Percentiles rank a stretch among this genome's conserved stretches.
Evolutionary conservation across 2,888 invertebrate species (phyloP).

Genomic region (Proisotoma minuta): DNA sequence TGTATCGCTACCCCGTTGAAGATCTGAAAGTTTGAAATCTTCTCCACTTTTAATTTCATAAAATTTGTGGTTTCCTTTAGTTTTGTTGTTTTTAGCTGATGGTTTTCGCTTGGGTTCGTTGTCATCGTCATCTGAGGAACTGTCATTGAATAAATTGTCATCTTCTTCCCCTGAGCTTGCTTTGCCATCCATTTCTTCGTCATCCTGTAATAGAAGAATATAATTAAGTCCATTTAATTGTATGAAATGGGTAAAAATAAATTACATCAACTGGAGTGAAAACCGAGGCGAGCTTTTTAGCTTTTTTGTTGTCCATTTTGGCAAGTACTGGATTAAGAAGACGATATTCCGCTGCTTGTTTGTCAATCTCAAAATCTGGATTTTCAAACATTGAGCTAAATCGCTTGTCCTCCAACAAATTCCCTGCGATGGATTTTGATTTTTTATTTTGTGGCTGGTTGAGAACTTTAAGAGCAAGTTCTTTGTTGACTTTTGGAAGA

Average conservation of each 20-base stretch:
- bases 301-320: slow-evolving; percentile 67
- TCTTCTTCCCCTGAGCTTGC: slow-evolving; percentile 52
- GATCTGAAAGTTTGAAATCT: slow-evolving; percentile 58
- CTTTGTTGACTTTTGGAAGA: slow-evolving; percentile 83
- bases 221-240: background rate
- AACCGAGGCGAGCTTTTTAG: slow-evolving; percentile 58
- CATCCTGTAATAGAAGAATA: slow-evolving; percentile 40
- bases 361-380: slow-evolving; percentile 87
- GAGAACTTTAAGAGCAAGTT: slow-evolving; percentile 79
- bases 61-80: slow-evolving; percentile 55
- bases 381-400: slow-evolving; percentile 88
- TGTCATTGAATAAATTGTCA: slow-evolving; percentile 17
- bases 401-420: slow-evolving; percentile 76
- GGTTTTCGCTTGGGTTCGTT: slow-evolving; percentile 51
- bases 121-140: slow-evolving; percentile 79
- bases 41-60: slow-evolving; percentile 61
- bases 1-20: slow-evolving; percentile 47
- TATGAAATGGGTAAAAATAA: too few species aligned
- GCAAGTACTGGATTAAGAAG: slow-evolving; percentile 84
- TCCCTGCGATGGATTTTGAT: too few species aligned
- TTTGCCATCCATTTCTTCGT: slow-evolving; percentile 53
- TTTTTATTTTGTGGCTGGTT: slow-evolving; percentile 58
- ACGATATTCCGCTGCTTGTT: slow-evolving; percentile 74
- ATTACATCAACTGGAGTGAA: slow-evolving; percentile 45
- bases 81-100: slow-evolving; percentile 51